Evolutionary conservation across 2,113 vertebrate genomes (phyloP).

Genomic region (Sander vitreus): DNA sequence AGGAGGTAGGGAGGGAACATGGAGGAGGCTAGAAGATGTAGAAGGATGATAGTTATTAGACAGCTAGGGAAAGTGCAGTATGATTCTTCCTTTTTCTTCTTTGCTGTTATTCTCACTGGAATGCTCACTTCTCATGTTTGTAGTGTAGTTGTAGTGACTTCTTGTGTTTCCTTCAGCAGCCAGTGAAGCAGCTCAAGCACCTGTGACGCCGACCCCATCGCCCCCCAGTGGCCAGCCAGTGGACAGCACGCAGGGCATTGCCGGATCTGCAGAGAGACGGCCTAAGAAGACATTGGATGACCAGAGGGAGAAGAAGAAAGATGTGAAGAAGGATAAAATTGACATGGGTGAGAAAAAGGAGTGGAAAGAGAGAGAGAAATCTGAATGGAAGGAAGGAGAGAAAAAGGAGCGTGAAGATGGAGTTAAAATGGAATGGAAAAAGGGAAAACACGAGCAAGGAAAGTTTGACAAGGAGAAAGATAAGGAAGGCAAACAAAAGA

Average conservation of each 20-base stretch:
- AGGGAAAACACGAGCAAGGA: slow-evolving; percentile 42
- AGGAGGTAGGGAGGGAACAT: slow-evolving; percentile 2
- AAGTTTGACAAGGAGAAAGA: slow-evolving; percentile 43
- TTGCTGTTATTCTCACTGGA: slow-evolving; percentile 2
- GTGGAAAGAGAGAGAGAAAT: slow-evolving; percentile 43
- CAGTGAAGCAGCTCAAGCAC: slow-evolving; percentile 29
- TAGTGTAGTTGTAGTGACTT: slow-evolving; percentile 15
- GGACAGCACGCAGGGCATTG: slow-evolving; percentile 30
- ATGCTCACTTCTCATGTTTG: not conserved
- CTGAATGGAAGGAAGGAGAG: slow-evolving; percentile 43
- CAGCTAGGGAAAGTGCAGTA: not conserved
- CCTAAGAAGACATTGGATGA: slow-evolving; percentile 39
- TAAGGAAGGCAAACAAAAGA: slow-evolving; percentile 47
- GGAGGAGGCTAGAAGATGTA: slow-evolving; percentile 1
- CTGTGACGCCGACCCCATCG: slow-evolving; percentile 14
- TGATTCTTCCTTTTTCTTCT: not conserved
- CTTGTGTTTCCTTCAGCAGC: slow-evolving; percentile 49
- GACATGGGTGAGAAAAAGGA: slow-evolving; percentile 29
- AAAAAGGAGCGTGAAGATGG: slow-evolving; percentile 52
- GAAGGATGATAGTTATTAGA: slow-evolving; percentile 37
- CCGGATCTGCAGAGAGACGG: slow-evolving; percentile 16
- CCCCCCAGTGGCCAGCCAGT: slow-evolving; percentile 66
- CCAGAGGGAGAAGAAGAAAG: slow-evolving; percentile 51
- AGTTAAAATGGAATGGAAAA: slow-evolving; percentile 54
- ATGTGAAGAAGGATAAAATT: slow-evolving; percentile 43